phyloP scores from a whole-genome alignment of 2,113 vertebrate species.

The Boulengeromyrus knoepffleri region DNA sequence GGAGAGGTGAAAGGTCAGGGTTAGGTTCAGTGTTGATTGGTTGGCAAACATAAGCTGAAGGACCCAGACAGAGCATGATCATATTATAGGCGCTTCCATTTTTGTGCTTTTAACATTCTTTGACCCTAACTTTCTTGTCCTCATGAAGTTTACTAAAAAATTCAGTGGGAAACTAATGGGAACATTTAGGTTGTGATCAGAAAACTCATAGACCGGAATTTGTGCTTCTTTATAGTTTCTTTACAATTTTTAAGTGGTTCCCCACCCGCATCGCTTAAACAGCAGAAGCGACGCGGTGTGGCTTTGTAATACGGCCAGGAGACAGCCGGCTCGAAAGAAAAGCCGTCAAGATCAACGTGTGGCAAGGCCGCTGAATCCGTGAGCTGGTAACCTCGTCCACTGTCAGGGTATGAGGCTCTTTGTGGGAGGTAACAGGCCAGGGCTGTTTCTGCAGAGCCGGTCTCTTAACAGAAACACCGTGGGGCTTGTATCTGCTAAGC shows the following conservation, averaged over 20 bases:
- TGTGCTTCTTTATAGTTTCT: background rate
- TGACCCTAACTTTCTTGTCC: background rate
- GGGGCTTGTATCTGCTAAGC: background rate
- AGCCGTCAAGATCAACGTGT: background rate
- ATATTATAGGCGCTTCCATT: background rate
- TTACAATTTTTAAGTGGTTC: background rate
- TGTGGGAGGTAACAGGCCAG: background rate
- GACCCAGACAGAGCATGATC: background rate
- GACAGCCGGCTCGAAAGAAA: background rate
- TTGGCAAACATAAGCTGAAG: background rate
- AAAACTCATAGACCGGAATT: background rate
- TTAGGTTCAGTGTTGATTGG: background rate
- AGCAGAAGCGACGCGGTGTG: background rate
- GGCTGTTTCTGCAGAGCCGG: background rate
- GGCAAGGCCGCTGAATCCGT: background rate
- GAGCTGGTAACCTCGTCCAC: background rate
- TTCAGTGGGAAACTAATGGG: background rate
- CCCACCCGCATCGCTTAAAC: background rate
- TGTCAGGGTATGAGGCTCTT: background rate
- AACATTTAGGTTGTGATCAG: background rate
- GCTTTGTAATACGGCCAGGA: background rate
- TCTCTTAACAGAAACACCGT: constrained; percentile 1
- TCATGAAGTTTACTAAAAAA: background rate
- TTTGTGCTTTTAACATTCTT: background rate
- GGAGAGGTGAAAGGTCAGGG: background rate